These are phyloP conservation scores for Syngnathus rostellatus DNA, from an alignment of 2,797 vertebrate genomes.

Conservation along the genomic window DNA sequence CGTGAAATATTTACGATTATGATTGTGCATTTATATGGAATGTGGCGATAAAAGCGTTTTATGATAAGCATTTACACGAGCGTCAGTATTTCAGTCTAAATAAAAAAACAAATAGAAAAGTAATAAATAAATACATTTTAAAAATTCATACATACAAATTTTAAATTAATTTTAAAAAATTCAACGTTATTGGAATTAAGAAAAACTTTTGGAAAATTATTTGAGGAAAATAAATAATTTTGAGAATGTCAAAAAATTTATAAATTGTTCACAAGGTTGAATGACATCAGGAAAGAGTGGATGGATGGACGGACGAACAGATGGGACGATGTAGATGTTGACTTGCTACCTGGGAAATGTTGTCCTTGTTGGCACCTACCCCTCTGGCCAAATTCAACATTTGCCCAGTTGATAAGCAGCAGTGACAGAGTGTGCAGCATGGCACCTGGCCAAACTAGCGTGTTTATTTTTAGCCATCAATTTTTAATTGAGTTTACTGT, in stretches of 20 bases:
- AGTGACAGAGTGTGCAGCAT: conserved; percentile 36
- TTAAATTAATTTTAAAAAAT: no score
- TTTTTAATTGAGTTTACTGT: conserved; percentile 74
- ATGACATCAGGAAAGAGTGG: no score
- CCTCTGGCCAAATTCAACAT: conserved; percentile 38
- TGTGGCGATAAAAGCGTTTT: not conserved
- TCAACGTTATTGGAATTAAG: no score
- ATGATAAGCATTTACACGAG: not conserved
- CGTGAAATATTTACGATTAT: not conserved
- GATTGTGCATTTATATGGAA: not conserved
- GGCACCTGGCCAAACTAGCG: conserved; percentile 58
- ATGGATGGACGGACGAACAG: no score
- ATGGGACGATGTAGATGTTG: no score
- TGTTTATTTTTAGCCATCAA: conserved; percentile 76
- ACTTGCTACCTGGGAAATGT: not conserved
- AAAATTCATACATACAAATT: no score
- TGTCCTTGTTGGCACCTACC: conserved; percentile 9
- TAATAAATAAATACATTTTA: no score
- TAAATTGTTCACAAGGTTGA: no score
- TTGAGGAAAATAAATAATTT: no score
- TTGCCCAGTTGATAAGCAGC: conserved; percentile 55
- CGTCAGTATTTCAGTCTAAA: not conserved
- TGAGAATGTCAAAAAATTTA: no score
- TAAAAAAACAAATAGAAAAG: no score
- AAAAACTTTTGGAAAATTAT: no score